Conservation (phyloP, 1,140 invertebrate genomes). For the Lepidurus apus region DNA sequence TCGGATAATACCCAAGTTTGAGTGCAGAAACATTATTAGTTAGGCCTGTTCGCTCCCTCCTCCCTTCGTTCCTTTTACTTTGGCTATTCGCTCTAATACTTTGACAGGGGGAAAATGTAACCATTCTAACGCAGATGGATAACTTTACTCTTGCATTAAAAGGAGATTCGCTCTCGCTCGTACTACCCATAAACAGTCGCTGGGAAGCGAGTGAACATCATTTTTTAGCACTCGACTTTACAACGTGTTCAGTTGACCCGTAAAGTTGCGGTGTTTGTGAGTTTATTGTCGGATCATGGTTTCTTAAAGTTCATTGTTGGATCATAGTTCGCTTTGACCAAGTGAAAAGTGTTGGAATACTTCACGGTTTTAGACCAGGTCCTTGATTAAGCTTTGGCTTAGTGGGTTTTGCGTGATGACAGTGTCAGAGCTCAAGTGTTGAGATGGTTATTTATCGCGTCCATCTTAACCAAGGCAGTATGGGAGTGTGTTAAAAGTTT, state of each 20-base stretch:
- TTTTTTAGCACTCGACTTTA: neutral
- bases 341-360: neutral
- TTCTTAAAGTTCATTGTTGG: neutral
- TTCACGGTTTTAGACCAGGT: neutral
- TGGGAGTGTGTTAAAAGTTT: neutral
- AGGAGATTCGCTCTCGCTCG: neutral
- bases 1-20: neutral
- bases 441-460: neutral
- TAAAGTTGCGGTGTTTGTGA: neutral
- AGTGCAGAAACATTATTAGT: constrained; percentile 11
- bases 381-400: neutral
- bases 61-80: neutral
- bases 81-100: constrained; percentile 2
- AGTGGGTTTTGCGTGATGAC: neutral
- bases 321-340: neutral
- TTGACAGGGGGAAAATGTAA: neutral
- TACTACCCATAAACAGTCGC: neutral
- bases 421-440: neutral
- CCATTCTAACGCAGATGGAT: neutral
- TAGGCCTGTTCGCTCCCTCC: neutral
- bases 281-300: neutral
- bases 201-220: neutral
- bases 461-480: neutral
- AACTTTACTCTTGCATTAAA: neutral
- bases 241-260: neutral